Base-by-base conservation (phyloP, 1,140 invertebrate species). In the Rhagoletis zephyria region DNA sequence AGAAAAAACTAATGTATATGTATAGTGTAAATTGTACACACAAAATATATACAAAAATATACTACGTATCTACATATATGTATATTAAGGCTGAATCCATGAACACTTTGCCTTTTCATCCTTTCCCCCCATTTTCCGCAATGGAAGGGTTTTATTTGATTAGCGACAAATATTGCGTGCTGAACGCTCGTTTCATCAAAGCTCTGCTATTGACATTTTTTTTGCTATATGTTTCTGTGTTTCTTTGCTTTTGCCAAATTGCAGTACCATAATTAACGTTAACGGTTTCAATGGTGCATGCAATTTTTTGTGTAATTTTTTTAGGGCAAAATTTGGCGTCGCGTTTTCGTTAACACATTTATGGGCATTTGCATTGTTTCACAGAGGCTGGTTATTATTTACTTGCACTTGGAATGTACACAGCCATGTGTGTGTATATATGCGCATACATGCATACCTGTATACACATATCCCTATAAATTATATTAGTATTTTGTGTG, bases 161-260 rank as follows among this genome's bases (percentile, higher is more conserved):
- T 81, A 59, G 51, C n/a, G 74, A 81, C 74, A 81, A 81, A 56
- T 40, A 56, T 81, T 81, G 74, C 74, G 48, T 81, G 74, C 9
- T 59, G 74, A 56, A 56, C 48, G 48, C 14, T 19, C 48, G n/a
- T 81, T 59, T 59, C 5, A 42, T 42, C 56, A 56, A 56, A 48
- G 74, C 7, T 19, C 6, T n/a, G 74, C 7, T 59, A n/a, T 56
- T 56, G 30, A 30, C 30, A 30, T 19, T 59, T n/a, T n/a, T 81
- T 51, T 56, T 81, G 7, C n/a, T 81, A 9, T 81, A 6, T 12
- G 19, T 81, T 56, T 81, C 16, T 67, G n/a, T 67, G 40, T 77
- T 51, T 56, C 30, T 19, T 70, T 9, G 14, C 19, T 77, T 81
- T 42, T 19, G 30, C n/a, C 48, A 81, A 81, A 81, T 59, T 81